Base-by-base conservation (phyloP, 2,888 invertebrate genomes). In the Amiota minor region DNA sequence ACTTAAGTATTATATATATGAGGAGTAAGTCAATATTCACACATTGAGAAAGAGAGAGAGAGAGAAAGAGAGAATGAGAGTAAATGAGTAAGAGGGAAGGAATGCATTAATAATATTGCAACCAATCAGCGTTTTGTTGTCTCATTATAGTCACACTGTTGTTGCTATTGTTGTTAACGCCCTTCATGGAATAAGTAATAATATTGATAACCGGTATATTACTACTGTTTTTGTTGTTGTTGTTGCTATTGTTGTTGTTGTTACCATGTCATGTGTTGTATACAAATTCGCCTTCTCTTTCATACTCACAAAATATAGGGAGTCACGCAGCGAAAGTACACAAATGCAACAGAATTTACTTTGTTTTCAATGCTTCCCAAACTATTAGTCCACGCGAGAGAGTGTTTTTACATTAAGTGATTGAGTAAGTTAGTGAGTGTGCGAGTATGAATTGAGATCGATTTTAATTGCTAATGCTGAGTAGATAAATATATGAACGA, bases 111-210 rank as follows among this genome's bases (percentile, higher is more conserved):
- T 35, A 35, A 35, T 35, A 35, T 35, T 35, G 11, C 18, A 59
- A 72, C 87, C 87, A 87, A 88, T 87, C 80, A 81, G 80, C 72
- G 76, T 18, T 72, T 85, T 86, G 82, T 35, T 35, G 35, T 35
- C 35, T 35, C 6, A 35, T 35, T 6, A 35, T 35, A 6, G 6
- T 35, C 2, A 35, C 6, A 35, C 6, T 35, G 35, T 79, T 53
- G 53, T 2, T 53, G 72, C 35, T 75, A 72, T 56, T 71, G 65
- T 71, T 55, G 20, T 16, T 20, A 11, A 10, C 53, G 18, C 18
- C 11, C 35, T 59, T 6, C 59, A 16, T 59, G 11, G 16, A 16
- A 53, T n/a, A 53, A 16, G n/a, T n/a, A 53, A 53, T 2, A 9
- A 18, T 59, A 20, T 35, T 35, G 35, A 8, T 35, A 35, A 35